Evolutionary conservation across 2,888 invertebrate species (phyloP).

Genomic region (Eupithecia insigniata): DNA sequence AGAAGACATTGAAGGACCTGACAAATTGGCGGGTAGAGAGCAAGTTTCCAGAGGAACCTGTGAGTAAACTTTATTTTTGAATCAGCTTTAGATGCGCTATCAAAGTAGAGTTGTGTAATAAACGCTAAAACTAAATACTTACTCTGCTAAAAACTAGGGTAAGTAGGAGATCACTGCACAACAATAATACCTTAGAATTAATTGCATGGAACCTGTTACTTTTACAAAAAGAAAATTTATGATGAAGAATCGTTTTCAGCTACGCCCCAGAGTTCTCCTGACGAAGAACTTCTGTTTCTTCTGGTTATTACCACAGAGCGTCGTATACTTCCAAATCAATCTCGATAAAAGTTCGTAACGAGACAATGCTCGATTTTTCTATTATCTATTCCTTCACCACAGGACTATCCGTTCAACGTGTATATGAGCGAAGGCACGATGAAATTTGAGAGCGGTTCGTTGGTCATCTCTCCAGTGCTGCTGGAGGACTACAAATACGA

Average conservation of each 20-base stretch:
- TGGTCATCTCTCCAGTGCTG: conserved; percentile 85
- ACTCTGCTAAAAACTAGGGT: neutral
- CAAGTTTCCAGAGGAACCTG: conserved; percentile 85
- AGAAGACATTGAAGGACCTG: conserved; percentile 57
- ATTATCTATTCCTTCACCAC: conserved; percentile 15
- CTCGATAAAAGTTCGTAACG: too few species aligned
- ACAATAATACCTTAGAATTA: too few species aligned
- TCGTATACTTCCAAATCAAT: too few species aligned
- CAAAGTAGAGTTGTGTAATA: neutral
- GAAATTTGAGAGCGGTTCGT: conserved; percentile 75
- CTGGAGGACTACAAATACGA: conserved; percentile 78
- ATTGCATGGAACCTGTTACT: too few species aligned
- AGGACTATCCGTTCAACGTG: conserved; percentile 88
- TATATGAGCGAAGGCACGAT: conserved; percentile 86
- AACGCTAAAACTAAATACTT: neutral
- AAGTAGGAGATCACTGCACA: too few species aligned
- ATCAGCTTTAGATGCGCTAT: neutral
- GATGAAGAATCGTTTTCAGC: too few species aligned
- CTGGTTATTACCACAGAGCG: too few species aligned
- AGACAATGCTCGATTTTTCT: too few species aligned
- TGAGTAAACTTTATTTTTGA: conserved; percentile 59
- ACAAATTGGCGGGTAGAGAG: conserved; percentile 80
- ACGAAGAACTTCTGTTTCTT: too few species aligned
- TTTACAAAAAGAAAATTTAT: too few species aligned
- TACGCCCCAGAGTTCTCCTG: too few species aligned